phyloP scores from a whole-genome alignment of 2,113 vertebrate species.

The Rhodinocichla rosea region DNA sequence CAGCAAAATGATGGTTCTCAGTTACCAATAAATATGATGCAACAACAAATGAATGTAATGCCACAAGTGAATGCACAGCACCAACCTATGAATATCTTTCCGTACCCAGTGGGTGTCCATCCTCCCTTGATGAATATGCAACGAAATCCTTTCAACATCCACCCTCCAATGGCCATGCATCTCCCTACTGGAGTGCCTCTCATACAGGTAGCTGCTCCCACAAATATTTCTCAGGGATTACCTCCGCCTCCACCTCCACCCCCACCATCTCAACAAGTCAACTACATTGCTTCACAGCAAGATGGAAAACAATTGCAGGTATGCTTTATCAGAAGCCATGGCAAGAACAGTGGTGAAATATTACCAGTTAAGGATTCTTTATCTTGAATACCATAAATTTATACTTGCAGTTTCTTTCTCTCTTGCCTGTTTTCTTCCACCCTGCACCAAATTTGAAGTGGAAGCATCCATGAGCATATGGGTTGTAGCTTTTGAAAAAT shows the following conservation, averaged over 20 bases:
- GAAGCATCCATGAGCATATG: background rate
- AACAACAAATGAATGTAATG: conserved; percentile 80
- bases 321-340: conserved; percentile 33
- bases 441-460: background rate
- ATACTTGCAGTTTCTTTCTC: conserved; percentile 25
- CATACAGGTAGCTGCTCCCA: conserved; percentile 83
- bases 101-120: conserved; percentile 77
- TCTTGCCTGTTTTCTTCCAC: conserved; percentile 16
- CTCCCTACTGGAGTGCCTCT: conserved; percentile 86
- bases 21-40: conserved; percentile 79
- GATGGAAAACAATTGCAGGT: conserved; percentile 88
- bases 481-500: background rate
- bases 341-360: background rate
- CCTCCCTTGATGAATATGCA: conserved; percentile 84
- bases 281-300: conserved; percentile 78
- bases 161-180: conserved; percentile 85
- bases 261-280: conserved; percentile 89
- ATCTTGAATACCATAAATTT: background rate
- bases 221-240: conserved; percentile 83
- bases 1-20: conserved; percentile 82
- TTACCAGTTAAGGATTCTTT: background rate
- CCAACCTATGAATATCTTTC: conserved; percentile 76
- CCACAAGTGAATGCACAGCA: conserved; percentile 74
- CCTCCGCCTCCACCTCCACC: conserved; percentile 94
- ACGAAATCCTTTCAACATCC: conserved; percentile 79